Evolutionary conservation across 1,140 invertebrate genomes (phyloP).

Genomic region (Neelides sp.): DNA sequence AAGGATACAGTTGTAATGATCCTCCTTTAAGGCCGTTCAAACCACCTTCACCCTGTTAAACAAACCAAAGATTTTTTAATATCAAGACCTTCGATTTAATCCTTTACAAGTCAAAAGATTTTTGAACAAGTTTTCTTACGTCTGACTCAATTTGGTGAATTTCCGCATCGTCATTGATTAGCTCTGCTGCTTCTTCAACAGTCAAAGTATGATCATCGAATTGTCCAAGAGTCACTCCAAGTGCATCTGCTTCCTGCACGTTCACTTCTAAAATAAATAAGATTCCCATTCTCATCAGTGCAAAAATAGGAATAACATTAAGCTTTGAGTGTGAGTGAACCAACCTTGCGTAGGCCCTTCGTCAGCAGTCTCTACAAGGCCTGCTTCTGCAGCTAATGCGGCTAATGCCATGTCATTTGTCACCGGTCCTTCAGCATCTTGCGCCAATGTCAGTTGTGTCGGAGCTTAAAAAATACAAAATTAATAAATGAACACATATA

Average conservation of each 20-base stretch:
- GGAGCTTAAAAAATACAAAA: too few species aligned
- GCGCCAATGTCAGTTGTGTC: too few species aligned
- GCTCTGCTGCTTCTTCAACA: conserved; percentile 18
- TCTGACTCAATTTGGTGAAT: conserved; percentile 3
- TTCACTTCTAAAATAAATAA: conserved; percentile 4
- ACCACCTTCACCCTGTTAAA: too few species aligned
- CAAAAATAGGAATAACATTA: neutral
- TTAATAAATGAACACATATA: too few species aligned
- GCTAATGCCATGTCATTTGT: conserved; percentile 52
- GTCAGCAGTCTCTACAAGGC: conserved; percentile 43
- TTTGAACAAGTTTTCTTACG: too few species aligned
- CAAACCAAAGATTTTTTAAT: too few species aligned
- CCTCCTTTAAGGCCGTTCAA: too few species aligned
- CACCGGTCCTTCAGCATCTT: conserved; percentile 47
- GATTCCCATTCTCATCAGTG: neutral
- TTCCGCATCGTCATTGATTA: conserved; percentile 3
- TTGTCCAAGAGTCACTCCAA: conserved; percentile 1
- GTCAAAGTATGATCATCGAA: conserved; percentile 13
- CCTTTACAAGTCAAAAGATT: too few species aligned
- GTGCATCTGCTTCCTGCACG: conserved; percentile 8
- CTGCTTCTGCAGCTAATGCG: conserved; percentile 50
- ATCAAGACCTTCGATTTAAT: too few species aligned
- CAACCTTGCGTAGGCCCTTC: too few species aligned
- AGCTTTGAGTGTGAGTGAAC: too few species aligned
- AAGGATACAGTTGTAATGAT: too few species aligned